These are phyloP conservation scores for Passer domesticus DNA, from an alignment of 2,113 vertebrate species.

Conservation along the genomic window DNA sequence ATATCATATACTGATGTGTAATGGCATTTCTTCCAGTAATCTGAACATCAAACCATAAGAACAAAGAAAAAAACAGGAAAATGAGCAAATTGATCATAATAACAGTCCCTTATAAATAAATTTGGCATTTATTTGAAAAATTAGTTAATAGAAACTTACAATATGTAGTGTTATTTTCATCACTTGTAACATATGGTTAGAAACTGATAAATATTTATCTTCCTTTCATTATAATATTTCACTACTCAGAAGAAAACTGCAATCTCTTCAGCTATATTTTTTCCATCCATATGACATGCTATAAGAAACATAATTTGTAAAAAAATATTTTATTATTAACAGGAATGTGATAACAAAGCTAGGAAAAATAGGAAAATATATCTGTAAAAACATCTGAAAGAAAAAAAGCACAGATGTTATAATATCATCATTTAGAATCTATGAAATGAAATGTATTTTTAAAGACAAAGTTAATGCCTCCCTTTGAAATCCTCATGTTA, in stretches of 20 bases:
- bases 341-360: constrained; percentile 42
- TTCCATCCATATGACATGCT: constrained; percentile 5
- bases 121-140: constrained; percentile 58
- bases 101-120: constrained; percentile 52
- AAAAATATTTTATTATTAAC: constrained; percentile 65
- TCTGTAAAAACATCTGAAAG: constrained; percentile 53
- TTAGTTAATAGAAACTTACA: constrained; percentile 42
- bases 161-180: constrained; percentile 31
- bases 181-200: constrained; percentile 58
- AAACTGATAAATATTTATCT: constrained; percentile 67
- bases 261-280: constrained; percentile 46
- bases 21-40: neutral
- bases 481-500: constrained; percentile 72
- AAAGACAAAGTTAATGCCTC: constrained; percentile 71
- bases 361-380: constrained; percentile 63
- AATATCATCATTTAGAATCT: constrained; percentile 69
- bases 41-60: neutral
- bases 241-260: constrained; percentile 34
- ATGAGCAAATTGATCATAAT: constrained; percentile 17
- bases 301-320: constrained; percentile 23
- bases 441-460: constrained; percentile 72
- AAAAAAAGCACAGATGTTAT: constrained; percentile 65
- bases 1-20: neutral
- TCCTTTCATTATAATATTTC: constrained; percentile 43
- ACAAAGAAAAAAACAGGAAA: constrained; percentile 21